Conservation (phyloP, 2,113 vertebrate genomes). For the Condylura cristata region DNA sequence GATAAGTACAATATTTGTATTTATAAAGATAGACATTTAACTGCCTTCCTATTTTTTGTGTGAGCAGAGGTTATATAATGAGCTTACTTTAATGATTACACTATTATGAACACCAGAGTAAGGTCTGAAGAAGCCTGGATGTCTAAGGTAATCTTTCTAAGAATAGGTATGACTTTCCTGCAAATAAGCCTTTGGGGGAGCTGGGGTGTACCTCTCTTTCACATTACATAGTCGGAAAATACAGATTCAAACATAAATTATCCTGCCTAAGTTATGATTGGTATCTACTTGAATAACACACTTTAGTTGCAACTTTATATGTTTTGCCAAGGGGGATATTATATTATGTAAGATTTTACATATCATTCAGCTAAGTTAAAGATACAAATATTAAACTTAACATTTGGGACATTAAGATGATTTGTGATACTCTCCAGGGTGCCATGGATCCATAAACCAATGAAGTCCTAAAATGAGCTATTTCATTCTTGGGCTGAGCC, state of each 20-base stretch:
- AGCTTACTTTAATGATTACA: background rate
- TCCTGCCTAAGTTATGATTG: conserved; percentile 61
- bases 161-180: background rate
- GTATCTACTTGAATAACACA: conserved; percentile 75
- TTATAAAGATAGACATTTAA: background rate
- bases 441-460: conserved; percentile 51
- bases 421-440: conserved; percentile 62
- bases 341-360: conserved; percentile 73
- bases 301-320: conserved; percentile 68
- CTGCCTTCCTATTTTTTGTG: background rate
- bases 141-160: background rate
- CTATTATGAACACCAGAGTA: background rate
- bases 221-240: conserved; percentile 32
- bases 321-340: conserved; percentile 69
- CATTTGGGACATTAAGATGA: conserved; percentile 68
- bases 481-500: background rate
- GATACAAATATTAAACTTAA: conserved; percentile 68
- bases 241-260: conserved; percentile 52
- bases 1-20: background rate
- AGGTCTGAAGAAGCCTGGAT: background rate
- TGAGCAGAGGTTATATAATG: background rate
- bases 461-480: conserved; percentile 14
- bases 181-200: background rate
- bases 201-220: no score
- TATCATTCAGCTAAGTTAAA: conserved; percentile 78